Conservation (phyloP, 2,113 vertebrate species). For the Galemys pyrenaicus region DNA sequence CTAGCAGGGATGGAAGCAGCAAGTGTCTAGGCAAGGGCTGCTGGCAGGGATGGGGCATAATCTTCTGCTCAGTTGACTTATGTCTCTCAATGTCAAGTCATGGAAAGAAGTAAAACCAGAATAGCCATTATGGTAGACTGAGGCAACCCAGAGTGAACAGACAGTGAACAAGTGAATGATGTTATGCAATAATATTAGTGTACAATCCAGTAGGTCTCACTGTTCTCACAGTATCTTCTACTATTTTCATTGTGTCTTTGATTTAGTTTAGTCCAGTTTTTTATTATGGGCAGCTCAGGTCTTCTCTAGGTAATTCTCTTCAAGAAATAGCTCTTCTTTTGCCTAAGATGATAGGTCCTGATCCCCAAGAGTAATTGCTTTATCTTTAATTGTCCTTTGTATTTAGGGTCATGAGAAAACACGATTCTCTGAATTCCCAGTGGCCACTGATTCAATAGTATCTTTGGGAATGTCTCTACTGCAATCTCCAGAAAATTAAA, state of each 20-base stretch:
- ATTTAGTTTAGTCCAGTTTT: not conserved
- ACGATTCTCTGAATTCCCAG: not conserved
- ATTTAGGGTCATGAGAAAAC: not conserved
- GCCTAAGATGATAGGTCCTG: not conserved
- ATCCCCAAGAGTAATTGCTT: not conserved
- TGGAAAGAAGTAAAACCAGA: not conserved
- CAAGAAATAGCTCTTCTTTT: not conserved
- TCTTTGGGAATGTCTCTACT: not conserved
- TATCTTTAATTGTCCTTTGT: not conserved
- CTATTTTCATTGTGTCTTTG: not conserved
- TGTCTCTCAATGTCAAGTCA: not conserved
- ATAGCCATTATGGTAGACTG: not conserved
- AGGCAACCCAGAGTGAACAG: not conserved
- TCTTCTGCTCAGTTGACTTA: not conserved
- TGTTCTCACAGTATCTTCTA: not conserved
- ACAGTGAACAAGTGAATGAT: not conserved
- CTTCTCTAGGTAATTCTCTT: not conserved
- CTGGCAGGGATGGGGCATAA: not conserved
- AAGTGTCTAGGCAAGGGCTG: not conserved
- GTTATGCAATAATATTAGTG: not conserved
- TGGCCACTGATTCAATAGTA: not conserved
- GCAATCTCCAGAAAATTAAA: not conserved
- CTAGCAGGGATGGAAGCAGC: not conserved
- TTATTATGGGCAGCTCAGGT: not conserved
- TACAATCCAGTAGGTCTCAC: too few relatives aligned